phyloP scores from a whole-genome alignment of 2,888 invertebrate species.

The Dione juno region DNA sequence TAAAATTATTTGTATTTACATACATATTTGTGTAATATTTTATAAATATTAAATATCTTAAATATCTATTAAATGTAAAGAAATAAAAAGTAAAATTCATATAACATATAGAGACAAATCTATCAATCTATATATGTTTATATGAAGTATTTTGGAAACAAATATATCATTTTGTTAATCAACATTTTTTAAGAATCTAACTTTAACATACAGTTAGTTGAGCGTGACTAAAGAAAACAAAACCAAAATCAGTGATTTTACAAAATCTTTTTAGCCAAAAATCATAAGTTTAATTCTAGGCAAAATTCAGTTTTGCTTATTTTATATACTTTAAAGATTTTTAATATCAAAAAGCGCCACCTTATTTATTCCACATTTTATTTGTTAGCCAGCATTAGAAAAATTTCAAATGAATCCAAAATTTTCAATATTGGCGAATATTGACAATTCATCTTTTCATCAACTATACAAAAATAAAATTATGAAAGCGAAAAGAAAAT shows the following conservation, averaged over 20 bases:
- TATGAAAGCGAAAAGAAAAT: slow-evolving; percentile 34
- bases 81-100: no score
- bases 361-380: neutral
- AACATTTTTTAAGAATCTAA: no score
- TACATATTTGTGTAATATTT: no score
- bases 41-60: no score
- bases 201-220: neutral
- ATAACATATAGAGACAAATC: no score
- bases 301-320: neutral
- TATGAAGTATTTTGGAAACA: no score
- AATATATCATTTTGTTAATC: no score
- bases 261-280: neutral
- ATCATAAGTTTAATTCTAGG: neutral
- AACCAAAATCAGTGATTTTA: neutral
- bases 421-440: neutral
- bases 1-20: no score
- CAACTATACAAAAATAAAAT: neutral
- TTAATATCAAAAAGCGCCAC: neutral
- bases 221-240: neutral
- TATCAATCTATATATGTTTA: no score
- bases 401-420: neutral
- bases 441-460: neutral
- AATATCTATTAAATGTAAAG: no score
- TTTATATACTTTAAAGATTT: no score
- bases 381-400: neutral